phyloP scores from a whole-genome alignment of 2,888 invertebrate genomes.

The Drosophila tripunctata region DNA sequence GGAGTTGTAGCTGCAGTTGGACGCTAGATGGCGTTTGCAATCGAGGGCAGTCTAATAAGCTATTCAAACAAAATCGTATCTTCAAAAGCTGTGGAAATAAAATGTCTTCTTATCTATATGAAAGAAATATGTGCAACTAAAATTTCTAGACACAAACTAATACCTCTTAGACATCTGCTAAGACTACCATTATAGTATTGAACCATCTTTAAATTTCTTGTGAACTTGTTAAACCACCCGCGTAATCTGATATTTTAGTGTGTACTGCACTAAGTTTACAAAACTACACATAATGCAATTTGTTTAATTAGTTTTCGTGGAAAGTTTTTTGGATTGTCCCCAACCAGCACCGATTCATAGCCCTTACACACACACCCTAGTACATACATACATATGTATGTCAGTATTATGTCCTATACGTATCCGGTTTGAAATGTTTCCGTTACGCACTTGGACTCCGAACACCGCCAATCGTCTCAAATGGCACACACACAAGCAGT shows the following conservation, averaged over 20 bases:
- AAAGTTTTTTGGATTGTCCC: conserved; percentile 40
- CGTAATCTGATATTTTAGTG: conserved; percentile 49
- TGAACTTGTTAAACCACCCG: conserved; percentile 17
- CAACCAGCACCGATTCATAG: conserved; percentile 6
- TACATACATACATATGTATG: background rate
- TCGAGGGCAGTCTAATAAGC: conserved; percentile 32
- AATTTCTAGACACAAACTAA: no score
- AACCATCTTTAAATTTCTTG: background rate
- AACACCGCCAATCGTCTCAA: conserved; percentile 33
- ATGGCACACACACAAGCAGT: conserved; percentile 29
- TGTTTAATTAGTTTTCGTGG: conserved; percentile 70
- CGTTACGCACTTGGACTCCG: conserved; percentile 22
- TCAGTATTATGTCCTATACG: conserved; percentile 17
- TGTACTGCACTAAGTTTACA: conserved; percentile 39
- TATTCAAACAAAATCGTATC: no score
- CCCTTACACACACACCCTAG: background rate
- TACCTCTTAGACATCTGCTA: background rate
- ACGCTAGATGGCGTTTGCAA: conserved; percentile 49
- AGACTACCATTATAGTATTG: background rate
- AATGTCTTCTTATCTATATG: no score
- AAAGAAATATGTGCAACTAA: no score
- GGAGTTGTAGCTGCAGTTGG: conserved; percentile 28
- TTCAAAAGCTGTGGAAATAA: no score
- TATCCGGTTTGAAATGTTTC: conserved; percentile 45
- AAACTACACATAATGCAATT: conserved; percentile 58